Evolutionary conservation across 2,797 vertebrate species (phyloP), one percentile per base, ranked within the genome.

Genomic region (Microtus californicus): DNA sequence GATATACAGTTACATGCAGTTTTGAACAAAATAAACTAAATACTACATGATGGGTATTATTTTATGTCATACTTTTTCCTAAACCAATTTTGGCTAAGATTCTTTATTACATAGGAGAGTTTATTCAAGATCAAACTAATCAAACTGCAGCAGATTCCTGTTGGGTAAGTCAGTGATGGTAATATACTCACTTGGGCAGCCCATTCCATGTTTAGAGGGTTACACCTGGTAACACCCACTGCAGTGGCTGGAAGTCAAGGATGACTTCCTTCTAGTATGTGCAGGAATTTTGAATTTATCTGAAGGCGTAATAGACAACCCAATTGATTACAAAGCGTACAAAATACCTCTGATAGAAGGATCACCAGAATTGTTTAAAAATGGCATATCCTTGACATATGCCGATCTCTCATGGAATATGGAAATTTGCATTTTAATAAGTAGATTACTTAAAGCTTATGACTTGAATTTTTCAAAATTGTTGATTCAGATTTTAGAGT

Each of bases 391-490:
- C 74, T 83, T 71, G 82, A 51, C 67, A 97, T 65, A 92, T 80
- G 48, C 15, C 73, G 43, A 92, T 88, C 40, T 92, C 54, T 88
- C 87, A 79, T 61, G 69, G 61, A 80, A 73, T 93, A 73, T 87
- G n/a, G 54, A 77, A 94, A 87, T 80, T 89, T 92, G n/a, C 59
- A 92, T 93, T 95, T 91, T 93, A 97, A 87, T 93, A 90, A 93
- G 59, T 25, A 77, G 80, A 97, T 69, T 54, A 90, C 51, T 92
- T 94, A 27, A 93, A 89, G 45, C 92, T 89, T 93, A 83, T 93
- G 63, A 92, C 37, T 63, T 94, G 31, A 94, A 95, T 94, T 82
- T 91, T 94, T 90, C 71, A 93, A 67, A 94, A 76, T 23, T 51
- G 74, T 34, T 71, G 54, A 78, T 88, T 95, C 43, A 71, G n/a